These are phyloP conservation scores for Cephus nigrinus DNA, from an alignment of 2,888 invertebrate genomes.

Conservation along the genomic window DNA sequence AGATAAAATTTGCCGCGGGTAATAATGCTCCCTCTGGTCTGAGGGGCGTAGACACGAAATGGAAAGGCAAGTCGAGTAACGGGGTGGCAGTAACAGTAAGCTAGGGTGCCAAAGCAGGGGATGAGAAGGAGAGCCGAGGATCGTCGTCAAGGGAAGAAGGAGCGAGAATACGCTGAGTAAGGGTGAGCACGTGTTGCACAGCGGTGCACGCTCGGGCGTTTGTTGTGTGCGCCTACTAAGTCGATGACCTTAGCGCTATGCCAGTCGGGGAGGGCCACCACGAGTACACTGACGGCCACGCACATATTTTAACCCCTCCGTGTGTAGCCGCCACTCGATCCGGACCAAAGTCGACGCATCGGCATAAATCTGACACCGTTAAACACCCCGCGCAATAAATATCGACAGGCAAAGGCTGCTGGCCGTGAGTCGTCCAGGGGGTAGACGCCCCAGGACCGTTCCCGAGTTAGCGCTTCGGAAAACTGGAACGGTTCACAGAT, in stretches of 20 bases:
- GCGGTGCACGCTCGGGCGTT: conserved; percentile 9
- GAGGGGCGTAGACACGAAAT: neutral
- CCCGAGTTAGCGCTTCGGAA: neutral
- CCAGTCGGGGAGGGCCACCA: conserved; percentile 12
- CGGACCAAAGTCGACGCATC: conserved; percentile 3
- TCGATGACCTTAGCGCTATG: conserved; percentile 26
- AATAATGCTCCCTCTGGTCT: neutral
- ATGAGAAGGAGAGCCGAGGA: neutral
- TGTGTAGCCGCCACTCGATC: neutral
- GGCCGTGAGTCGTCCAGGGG: neutral
- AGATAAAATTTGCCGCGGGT: neutral
- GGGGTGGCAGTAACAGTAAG: neutral
- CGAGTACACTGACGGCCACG: conserved; percentile 13
- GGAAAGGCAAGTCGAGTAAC: neutral
- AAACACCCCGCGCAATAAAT: neutral
- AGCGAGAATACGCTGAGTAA: conserved; percentile 11
- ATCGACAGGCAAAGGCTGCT: neutral
- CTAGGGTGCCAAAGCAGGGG: neutral
- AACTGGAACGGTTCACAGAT: neutral
- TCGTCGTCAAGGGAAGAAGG: neutral
- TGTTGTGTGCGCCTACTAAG: conserved; percentile 18
- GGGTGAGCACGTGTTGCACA: conserved; percentile 11
- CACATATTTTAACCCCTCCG: conserved; percentile 4
- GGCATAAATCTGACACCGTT: conserved; percentile 5
- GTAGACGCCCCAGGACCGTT: neutral